Evolutionary conservation across 2,888 invertebrate genomes (phyloP), one percentile per base, ranked within the genome.

Genomic region (Pollenia labialis): DNA sequence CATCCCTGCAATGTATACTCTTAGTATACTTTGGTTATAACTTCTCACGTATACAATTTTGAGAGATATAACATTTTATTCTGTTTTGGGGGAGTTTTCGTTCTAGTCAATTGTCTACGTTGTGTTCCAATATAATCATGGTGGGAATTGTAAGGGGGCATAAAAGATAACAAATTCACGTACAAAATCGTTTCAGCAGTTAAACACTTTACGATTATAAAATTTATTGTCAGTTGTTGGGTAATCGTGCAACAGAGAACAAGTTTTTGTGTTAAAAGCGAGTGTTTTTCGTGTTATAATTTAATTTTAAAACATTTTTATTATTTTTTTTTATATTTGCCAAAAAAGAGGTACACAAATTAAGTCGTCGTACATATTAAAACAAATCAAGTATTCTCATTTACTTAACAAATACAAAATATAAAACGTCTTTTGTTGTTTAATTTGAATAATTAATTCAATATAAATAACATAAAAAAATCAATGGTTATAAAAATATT

Each of bases 161-260:
- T 46, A 64, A 12, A 16, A 16, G 4, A 44, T 32, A 64, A n/a
- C 23, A 66, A 48, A 32, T 66, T 18, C 12, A 48, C 14, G 4
- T 69, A 52, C 16, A 68, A 72, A 32, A 44, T 74, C 58, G 56
- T 64, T 62, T 44, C 46, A 81, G 10, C 50, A 42, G 72, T 66
- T 69, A 54, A 54, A 54, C 64, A 68, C 48, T 72, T 23, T 64
- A 72, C 42, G 42, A 44, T 40, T 66, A 68, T 23, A 16, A 64
- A 69, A 4, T 66, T 23, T 48, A 69, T 40, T 79, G 7, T 44
- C 66, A 85, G 85, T 85, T 77, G 81, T 81, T 81, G 68, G 66
- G 46, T 72, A 81, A 77, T 32, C 68, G 81, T 72, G 44, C 64
- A 46, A 18, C 32, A 60, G 81, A 72, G 76, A 66, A 50, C 80